Evolutionary conservation across 2,113 vertebrate genomes (phyloP), one percentile per base, ranked within the genome.

Genomic region (Scatophagus argus): DNA sequence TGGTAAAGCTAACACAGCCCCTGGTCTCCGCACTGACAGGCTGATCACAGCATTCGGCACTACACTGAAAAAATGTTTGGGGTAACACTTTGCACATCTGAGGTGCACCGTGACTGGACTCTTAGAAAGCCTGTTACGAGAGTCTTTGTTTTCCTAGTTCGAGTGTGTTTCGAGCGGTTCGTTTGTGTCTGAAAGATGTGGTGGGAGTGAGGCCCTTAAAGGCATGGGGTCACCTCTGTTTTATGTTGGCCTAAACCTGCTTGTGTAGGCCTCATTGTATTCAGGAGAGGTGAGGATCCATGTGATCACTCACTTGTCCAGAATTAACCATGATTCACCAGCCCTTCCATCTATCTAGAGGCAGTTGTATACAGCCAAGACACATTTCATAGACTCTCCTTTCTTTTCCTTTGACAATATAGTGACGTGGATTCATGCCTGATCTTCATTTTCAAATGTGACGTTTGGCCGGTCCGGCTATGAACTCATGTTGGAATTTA

Each of bases 211-310:
- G 41, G 59, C 79, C 61, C 74, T 80, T n/a, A 34, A 52, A 78
- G 60, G n/a, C 74, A 27, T 5, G 54, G 77, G 89, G 89, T 88
- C 88, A 93, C 74, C 76, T 88, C 88, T 90, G 88, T 58, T 93
- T 90, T 79, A 89, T 89, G 88, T 92, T 88, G 11, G 12, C 23
- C 60, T 67, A 72, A 52, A 84, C 73, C 77, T 63, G 78, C 81
- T 36, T 84, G 70, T 82, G 67, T 79, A 65, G 81, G 54, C 71
- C 83, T 74, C 77, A 32, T 79, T 66, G 43, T 86, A 58, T 81
- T 60, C 65, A 71, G 66, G 54, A 65, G 85, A 89, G 64, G 70
- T 60, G 81, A 68, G 36, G 81, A 73, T 77, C 65, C 60, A 43
- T 73, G 72, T 11, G 54, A 81, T 82, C 16, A 60, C 79, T 81